Evolutionary conservation across 2,113 vertebrate species (phyloP).

Genomic region (Girardinichthys multiradiatus): DNA sequence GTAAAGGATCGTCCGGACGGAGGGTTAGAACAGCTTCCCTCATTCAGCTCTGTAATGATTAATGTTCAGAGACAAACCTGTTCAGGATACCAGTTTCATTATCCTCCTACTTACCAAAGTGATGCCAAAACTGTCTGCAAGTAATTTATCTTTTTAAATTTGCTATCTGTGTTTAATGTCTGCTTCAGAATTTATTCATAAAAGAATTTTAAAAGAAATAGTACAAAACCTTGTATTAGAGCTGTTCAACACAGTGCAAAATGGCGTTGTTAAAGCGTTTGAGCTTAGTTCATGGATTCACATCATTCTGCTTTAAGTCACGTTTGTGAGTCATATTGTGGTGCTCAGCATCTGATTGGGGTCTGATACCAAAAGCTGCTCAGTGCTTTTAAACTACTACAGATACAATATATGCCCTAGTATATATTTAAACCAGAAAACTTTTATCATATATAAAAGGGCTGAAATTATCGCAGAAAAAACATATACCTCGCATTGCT

Average conservation of each 20-base stretch:
- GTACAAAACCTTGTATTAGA: constrained; percentile 28
- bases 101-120: background rate
- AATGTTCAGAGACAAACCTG: background rate
- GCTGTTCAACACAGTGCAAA: constrained; percentile 32
- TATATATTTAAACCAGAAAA: constrained; percentile 24
- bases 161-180: constrained; percentile 14
- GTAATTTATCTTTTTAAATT: too few relatives aligned
- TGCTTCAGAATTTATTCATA: constrained; percentile 1
- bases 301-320: constrained; percentile 17
- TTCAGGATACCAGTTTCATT: background rate
- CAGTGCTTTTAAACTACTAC: constrained; percentile 26
- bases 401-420: constrained; percentile 10
- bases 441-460: constrained; percentile 30
- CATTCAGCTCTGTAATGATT: background rate
- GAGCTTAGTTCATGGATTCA: constrained; percentile 15
- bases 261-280: constrained; percentile 9
- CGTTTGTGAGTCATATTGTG: constrained; percentile 17
- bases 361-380: constrained; percentile 29
- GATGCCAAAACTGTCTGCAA: background rate
- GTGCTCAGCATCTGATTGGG: constrained; percentile 15
- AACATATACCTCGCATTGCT: constrained; percentile 3
- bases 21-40: background rate
- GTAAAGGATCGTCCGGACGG: too few relatives aligned
- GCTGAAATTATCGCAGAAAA: constrained; percentile 9
- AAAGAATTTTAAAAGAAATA: constrained; percentile 20